Percentiles rank a stretch among this genome's conserved stretches.
Evolutionary conservation across 2,888 invertebrate species (phyloP).

Genomic region (Venusia cambrica): DNA sequence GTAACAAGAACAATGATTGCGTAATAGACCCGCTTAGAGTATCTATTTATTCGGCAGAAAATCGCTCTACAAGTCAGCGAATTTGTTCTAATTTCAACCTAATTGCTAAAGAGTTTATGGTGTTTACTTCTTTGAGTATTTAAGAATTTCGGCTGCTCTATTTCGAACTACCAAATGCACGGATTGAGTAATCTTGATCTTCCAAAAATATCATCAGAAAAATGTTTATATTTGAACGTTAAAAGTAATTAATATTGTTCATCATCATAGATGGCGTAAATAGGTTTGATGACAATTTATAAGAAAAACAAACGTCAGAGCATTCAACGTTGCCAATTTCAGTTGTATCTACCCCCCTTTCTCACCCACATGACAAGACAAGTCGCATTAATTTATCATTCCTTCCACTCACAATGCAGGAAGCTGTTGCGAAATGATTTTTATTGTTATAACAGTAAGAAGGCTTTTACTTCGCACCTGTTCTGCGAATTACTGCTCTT

Average conservation of each 20-base stretch:
- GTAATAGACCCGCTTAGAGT: conserved; percentile 37
- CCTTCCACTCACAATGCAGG: conserved; percentile 45
- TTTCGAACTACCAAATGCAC: conserved; percentile 42
- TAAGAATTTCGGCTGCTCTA: conserved; percentile 43
- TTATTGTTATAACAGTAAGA: conserved; percentile 48
- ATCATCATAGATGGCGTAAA: conserved; percentile 36
- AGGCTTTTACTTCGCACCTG: conserved; percentile 40
- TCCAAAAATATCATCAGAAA: conserved; percentile 19
- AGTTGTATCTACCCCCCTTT: conserved; percentile 66
- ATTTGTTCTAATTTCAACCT: conserved; percentile 37
- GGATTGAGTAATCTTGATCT: conserved; percentile 36
- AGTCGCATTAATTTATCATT: conserved; percentile 69
- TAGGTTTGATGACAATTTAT: conserved; percentile 50
- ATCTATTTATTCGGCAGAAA: conserved; percentile 15
- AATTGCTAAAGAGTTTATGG: conserved; percentile 35
- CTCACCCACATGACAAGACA: conserved; percentile 53
- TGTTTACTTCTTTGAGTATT: conserved; percentile 33
- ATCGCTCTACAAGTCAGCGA: conserved; percentile 20
- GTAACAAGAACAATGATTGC: conserved; percentile 53
- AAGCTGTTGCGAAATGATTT: conserved; percentile 45
- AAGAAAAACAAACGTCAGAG: conserved; percentile 53
- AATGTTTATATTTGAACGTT: conserved; percentile 2
- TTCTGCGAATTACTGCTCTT: conserved; percentile 41
- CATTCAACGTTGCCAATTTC: conserved; percentile 64
- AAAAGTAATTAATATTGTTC: conserved; percentile 16